A percentile compares a stretch with the other conserved stretches of the same genome.
These are phyloP conservation scores for Eriosoma lanigerum DNA, from an alignment of 1,140 invertebrate genomes.

Conservation along the genomic window DNA sequence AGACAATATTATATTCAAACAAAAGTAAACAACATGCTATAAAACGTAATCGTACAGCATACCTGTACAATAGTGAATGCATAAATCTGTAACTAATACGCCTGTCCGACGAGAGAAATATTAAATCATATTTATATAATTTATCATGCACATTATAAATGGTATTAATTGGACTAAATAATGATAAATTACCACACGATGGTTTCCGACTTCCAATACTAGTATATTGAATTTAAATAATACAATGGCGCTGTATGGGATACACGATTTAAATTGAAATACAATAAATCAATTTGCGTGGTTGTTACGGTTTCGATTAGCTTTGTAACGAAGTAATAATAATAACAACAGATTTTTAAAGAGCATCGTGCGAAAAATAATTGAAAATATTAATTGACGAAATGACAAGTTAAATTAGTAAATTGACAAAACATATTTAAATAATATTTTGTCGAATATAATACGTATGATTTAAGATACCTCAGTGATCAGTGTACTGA, in stretches of 20 bases:
- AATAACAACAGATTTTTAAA: no score
- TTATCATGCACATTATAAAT: not conserved
- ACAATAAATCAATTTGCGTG: not conserved
- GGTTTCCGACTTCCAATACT: not conserved
- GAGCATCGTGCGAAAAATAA: no score
- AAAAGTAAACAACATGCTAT: not conserved
- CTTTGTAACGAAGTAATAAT: not conserved
- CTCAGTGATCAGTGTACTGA: no score
- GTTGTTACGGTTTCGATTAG: not conserved
- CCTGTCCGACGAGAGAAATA: not conserved
- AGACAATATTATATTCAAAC: no score
- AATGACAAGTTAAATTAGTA: no score
- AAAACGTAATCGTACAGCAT: not conserved
- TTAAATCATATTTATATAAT: not conserved
- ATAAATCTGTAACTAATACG: not conserved
- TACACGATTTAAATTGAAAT: not conserved
- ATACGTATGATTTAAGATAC: no score
- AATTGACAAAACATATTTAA: no score
- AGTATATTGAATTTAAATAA: constrained; percentile 22
- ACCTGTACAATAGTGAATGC: not conserved
- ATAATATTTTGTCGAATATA: no score
- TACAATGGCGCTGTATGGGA: not conserved
- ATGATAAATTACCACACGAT: constrained; percentile 3
- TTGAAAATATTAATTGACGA: no score
- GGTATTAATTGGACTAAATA: constrained; percentile 16